A percentile compares a stretch with the other conserved stretches of the same genome.
These are phyloP conservation scores for Drosophila barbarae DNA, from an alignment of 2,888 invertebrate genomes.

Conservation along the genomic window DNA sequence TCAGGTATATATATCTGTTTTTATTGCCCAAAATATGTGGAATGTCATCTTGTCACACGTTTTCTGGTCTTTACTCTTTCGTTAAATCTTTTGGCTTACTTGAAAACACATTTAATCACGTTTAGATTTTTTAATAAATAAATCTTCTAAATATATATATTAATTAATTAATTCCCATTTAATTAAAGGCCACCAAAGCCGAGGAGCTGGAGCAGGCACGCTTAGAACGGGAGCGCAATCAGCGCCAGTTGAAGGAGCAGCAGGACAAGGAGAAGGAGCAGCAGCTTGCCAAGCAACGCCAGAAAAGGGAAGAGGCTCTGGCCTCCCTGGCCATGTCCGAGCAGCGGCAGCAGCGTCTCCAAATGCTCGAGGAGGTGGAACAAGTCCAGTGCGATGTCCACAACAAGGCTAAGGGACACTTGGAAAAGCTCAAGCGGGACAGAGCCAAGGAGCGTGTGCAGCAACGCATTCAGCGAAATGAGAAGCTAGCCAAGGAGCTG, in stretches of 20 bases:
- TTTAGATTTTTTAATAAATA: neutral
- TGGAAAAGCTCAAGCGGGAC: slow-evolving; percentile 77
- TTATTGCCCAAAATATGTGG: neutral
- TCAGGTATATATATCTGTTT: slow-evolving; percentile 3
- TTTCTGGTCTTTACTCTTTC: neutral
- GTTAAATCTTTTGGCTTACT: neutral
- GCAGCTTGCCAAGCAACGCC: slow-evolving; percentile 67
- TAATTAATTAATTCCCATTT: too few relatives aligned
- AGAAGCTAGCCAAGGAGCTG: slow-evolving; percentile 80
- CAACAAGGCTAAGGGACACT: slow-evolving; percentile 79
- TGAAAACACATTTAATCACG: slow-evolving; percentile 3
- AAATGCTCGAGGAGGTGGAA: slow-evolving; percentile 78
- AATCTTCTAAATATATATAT: too few relatives aligned
- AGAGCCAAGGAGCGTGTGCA: slow-evolving; percentile 77
- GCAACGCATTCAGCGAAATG: slow-evolving; percentile 80
- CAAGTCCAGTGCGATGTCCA: slow-evolving; percentile 80
- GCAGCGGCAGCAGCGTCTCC: slow-evolving; percentile 56
- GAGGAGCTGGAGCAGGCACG: slow-evolving; percentile 56
- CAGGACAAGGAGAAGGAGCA: slow-evolving; percentile 75
- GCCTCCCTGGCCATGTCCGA: slow-evolving; percentile 60
- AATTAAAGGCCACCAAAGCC: slow-evolving; percentile 43
- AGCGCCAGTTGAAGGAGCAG: slow-evolving; percentile 76
- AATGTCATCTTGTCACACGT: neutral
- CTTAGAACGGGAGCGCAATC: slow-evolving; percentile 59
- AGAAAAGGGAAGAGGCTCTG: slow-evolving; percentile 61